These are phyloP conservation scores for Nysson spinosus DNA, from an alignment of 2,888 invertebrate genomes.

Conservation along the genomic window DNA sequence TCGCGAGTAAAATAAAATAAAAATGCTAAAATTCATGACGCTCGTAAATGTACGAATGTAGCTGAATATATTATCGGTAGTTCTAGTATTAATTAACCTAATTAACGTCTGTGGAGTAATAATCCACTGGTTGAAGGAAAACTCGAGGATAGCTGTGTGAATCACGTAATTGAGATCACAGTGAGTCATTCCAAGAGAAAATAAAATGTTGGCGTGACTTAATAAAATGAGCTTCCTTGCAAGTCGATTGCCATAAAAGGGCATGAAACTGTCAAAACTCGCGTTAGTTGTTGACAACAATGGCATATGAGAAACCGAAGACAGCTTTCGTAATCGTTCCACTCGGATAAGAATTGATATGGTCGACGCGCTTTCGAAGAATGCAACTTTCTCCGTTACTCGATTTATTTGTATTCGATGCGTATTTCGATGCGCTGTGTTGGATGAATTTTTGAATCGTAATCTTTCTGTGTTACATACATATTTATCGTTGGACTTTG, in stretches of 20 bases:
- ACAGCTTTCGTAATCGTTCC: constrained; percentile 32
- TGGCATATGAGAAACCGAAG: constrained; percentile 29
- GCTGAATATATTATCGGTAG: too few relatives aligned
- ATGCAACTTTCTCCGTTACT: too few relatives aligned
- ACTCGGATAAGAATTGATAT: too few relatives aligned
- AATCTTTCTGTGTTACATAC: too few relatives aligned
- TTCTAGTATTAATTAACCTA: constrained; percentile 7
- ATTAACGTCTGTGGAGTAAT: constrained; percentile 1
- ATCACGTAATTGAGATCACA: constrained; percentile 20
- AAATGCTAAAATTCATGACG: too few relatives aligned
- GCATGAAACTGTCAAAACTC: constrained; percentile 42
- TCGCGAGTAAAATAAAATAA: too few relatives aligned
- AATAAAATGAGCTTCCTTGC: constrained; percentile 19
- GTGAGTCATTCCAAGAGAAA: constrained; percentile 20
- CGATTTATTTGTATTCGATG: too few relatives aligned
- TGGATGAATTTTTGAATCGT: too few relatives aligned
- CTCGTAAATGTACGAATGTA: too few relatives aligned
- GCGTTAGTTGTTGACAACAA: constrained; percentile 28
- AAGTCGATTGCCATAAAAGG: constrained; percentile 36
- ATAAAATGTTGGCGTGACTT: constrained; percentile 4
- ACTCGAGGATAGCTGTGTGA: neutral
- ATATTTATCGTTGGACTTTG: too few relatives aligned
- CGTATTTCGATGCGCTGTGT: too few relatives aligned
- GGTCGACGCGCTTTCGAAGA: too few relatives aligned
- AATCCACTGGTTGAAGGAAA: neutral